A percentile compares a stretch with the other conserved stretches of the same genome.
Conservation (phyloP, 2,113 vertebrate genomes). For the Tragelaphus buxtoni region DNA sequence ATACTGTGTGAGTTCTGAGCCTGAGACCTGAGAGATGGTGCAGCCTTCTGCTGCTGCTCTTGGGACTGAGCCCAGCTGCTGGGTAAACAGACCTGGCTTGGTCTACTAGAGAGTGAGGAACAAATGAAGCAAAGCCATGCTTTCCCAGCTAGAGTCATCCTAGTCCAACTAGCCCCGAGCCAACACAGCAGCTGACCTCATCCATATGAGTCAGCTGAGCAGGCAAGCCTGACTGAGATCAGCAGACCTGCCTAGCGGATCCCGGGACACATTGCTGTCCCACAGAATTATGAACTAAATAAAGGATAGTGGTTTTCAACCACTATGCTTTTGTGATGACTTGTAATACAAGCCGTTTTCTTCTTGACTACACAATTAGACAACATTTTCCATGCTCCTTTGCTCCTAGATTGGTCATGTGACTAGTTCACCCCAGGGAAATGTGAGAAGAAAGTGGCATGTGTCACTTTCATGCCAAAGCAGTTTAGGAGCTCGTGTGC, state of each 20-base stretch:
- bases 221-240: not conserved
- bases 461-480: not conserved
- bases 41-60: not conserved
- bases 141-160: not conserved
- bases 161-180: not conserved
- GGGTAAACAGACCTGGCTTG: not conserved
- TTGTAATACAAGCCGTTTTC: not conserved
- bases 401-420: not conserved
- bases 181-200: not conserved
- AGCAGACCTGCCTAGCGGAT: not conserved
- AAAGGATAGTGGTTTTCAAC: not conserved
- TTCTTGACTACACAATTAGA: not conserved
- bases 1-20: not conserved
- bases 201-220: not conserved
- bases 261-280: not conserved
- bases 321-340: not conserved
- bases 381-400: not conserved
- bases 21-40: not conserved
- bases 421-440: not conserved
- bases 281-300: not conserved
- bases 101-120: not conserved
- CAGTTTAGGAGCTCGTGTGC: not conserved
- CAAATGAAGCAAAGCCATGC: not conserved
- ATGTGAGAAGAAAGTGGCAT: not conserved
- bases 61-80: not conserved